phyloP scores from a whole-genome alignment of 53 echinoderm and acorn worm genomes.

The Astropecten irregularis region DNA sequence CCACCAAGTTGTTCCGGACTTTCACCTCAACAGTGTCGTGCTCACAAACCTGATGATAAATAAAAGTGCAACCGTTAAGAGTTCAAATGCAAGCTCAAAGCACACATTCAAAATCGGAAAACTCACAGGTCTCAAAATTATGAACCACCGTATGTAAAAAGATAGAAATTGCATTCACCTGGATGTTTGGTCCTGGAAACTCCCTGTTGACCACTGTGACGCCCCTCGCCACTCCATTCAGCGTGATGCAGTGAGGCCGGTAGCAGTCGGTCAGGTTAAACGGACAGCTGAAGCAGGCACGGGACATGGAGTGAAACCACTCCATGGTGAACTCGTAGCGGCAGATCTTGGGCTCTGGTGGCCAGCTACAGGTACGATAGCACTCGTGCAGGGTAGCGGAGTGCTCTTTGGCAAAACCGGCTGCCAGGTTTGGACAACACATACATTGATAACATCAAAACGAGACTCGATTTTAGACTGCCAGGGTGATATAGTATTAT shows the following conservation, averaged over 20 bases:
- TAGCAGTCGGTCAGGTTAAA: conserved; percentile 63
- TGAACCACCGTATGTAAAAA: no score
- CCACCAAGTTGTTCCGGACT: conserved; percentile 69
- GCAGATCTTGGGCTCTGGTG: conserved; percentile 50
- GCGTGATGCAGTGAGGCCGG: conserved; percentile 66
- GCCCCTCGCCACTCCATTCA: conserved; percentile 76
- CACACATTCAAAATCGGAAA: no score
- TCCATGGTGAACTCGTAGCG: conserved; percentile 60
- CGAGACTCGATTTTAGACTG: no score
- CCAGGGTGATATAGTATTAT: no score
- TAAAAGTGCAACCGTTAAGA: no score
- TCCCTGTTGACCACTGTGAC: conserved; percentile 71
- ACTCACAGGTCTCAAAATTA: no score
- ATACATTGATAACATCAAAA: no score
- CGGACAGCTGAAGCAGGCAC: conserved; percentile 76
- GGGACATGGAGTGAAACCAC: conserved; percentile 79
- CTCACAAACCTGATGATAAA: conserved; percentile 90
- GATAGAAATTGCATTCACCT: no score
- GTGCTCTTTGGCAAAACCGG: no score
- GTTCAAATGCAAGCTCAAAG: no score
- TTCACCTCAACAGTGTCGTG: conserved; percentile 76
- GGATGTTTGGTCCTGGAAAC: conserved; percentile 77
- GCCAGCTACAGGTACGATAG: conserved; percentile 67
- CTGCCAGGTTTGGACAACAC: no score
- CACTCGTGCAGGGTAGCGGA: no score